These are phyloP conservation scores for Phrynosoma platyrhinos DNA, from an alignment of 2,113 vertebrate genomes.

Conservation along the genomic window DNA sequence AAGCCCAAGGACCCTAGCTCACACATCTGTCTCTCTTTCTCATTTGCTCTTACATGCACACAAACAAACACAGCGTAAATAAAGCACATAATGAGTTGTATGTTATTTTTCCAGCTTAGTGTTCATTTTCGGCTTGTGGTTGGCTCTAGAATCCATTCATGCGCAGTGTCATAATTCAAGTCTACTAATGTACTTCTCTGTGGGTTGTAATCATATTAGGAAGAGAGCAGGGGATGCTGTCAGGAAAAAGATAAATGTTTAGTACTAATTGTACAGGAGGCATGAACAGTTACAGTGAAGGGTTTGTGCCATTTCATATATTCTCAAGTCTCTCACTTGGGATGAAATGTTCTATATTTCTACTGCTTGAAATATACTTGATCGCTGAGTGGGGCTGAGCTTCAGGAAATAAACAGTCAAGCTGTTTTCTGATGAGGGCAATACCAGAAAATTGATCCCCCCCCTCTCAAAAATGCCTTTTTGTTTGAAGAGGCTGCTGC, in stretches of 20 bases:
- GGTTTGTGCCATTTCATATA: background rate
- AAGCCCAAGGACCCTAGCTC: no score
- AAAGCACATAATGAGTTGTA: background rate
- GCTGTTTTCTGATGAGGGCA: conserved; percentile 8
- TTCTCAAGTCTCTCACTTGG: background rate
- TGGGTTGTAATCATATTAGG: background rate
- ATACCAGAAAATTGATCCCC: background rate
- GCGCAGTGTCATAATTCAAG: conserved; percentile 27
- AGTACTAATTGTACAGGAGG: background rate
- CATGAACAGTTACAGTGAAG: conserved; percentile 3
- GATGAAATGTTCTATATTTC: background rate
- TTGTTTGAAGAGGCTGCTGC: conserved; percentile 16
- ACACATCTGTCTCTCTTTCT: no score
- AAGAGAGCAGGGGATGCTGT: conserved; percentile 17
- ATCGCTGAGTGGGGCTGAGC: no score
- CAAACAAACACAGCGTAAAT: rapidly evolving
- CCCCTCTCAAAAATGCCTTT: background rate
- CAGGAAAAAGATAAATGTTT: conserved; percentile 22
- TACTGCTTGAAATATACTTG: background rate
- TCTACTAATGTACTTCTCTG: background rate
- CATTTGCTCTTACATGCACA: no score
- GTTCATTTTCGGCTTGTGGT: background rate
- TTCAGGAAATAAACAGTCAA: background rate
- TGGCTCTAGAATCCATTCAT: conserved; percentile 30
- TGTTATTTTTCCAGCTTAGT: background rate